Percentiles rank a stretch among this genome's conserved stretches.
Evolutionary conservation across 2,888 invertebrate genomes (phyloP).

Genomic region (Cyclophora punctaria): DNA sequence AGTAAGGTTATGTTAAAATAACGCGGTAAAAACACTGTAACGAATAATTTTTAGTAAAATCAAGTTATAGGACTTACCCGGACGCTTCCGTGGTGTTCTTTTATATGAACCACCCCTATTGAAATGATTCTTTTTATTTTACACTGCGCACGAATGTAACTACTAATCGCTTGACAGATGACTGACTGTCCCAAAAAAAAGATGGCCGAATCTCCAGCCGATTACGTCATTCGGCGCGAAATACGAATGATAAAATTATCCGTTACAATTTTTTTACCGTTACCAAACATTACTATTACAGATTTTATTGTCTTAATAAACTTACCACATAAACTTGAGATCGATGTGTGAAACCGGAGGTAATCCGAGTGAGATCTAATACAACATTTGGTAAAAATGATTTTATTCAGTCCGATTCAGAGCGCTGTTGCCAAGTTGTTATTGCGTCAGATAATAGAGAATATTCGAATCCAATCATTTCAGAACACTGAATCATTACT

Average conservation of each 20-base stretch:
- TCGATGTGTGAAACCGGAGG: constrained; percentile 33
- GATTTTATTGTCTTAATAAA: constrained; percentile 10
- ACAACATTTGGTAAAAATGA: constrained; percentile 47
- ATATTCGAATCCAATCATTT: constrained; percentile 63
- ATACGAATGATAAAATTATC: constrained; percentile 33
- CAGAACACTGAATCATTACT: constrained; percentile 58
- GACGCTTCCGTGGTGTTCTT: constrained; percentile 65
- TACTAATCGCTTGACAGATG: constrained; percentile 50
- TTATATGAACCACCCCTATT: constrained; percentile 48
- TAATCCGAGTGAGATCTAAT: constrained; percentile 39
- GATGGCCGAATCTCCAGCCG: constrained; percentile 40
- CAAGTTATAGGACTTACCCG: constrained; percentile 52
- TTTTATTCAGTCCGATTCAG: constrained; percentile 51
- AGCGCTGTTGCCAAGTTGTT: constrained; percentile 69
- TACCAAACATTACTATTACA: neutral
- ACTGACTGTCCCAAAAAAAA: constrained; percentile 51
- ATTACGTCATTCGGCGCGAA: constrained; percentile 70
- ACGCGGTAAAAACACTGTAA: constrained; percentile 22
- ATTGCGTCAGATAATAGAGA: constrained; percentile 68
- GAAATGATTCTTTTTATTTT: constrained; percentile 40
- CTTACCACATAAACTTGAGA: constrained; percentile 58
- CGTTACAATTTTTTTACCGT: constrained; percentile 32
- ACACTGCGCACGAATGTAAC: constrained; percentile 47
- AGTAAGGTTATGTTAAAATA: constrained; percentile 36
- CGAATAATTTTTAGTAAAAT: constrained; percentile 17